Evolutionary conservation across 2,888 invertebrate genomes (phyloP), one percentile per base, ranked within the genome.

Genomic region (Lamellibrachia satsuma): DNA sequence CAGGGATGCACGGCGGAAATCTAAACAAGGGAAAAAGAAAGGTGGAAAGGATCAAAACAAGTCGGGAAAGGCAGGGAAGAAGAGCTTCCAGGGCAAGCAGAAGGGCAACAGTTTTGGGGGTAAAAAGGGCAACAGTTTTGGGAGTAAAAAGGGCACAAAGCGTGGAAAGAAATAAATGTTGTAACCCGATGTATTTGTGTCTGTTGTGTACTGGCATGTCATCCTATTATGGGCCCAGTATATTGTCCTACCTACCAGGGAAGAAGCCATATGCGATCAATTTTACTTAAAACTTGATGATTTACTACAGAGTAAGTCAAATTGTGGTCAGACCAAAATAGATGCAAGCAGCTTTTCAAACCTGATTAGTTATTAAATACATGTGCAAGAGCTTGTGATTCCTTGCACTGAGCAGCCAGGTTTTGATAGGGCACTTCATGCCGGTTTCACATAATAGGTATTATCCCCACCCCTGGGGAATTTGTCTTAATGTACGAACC

Each of bases 1-100:
- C 91, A 91, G 52, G 91, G 52, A 51, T 22, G 52, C 91, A 27
- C 51, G 52, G 52, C 91, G 52, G 51, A 91, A 91, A 91, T 15
- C 91, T 52, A 91, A 91, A 27, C 91, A 91, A 91, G 91, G 52
- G 91, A n/a, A 52, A 27, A 91, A 91, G 91, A 91, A 91, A 91
- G 75, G 75, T 75, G 75, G 75, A 15, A 75, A 75, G 22, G 75
- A 75, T 22, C 75, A 75, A n/a, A 75, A 75, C 75, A 75, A 75
- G 75, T 11, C 15, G 1, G 75, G 75, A 75, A 75, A 75, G 75
- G 75, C 15, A 75, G 75, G 75, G 75, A 75, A 75, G 75, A 75
- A 75, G 22, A n/a, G 75, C 75, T 75, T 75, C 75, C 75, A 75
- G 75, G 75, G 22, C 75, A 75, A 75, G n/a, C 75, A 75, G 75